Evolutionary conservation across 2,113 vertebrate species (phyloP), one percentile per base, ranked within the genome.

Genomic region (Oenanthe oenanthe): DNA sequence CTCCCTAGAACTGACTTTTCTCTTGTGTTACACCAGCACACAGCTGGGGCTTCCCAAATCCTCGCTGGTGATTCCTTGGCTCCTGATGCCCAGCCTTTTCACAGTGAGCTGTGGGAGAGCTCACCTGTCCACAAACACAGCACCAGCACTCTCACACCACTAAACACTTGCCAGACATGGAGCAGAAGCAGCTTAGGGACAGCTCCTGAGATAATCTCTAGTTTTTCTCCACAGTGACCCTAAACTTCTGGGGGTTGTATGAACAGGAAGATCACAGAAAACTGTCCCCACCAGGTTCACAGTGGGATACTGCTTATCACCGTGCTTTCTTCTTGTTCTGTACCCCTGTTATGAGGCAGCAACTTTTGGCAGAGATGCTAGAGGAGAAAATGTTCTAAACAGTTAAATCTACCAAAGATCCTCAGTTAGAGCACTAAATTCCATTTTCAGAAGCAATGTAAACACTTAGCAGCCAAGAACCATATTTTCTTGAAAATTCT

Each of bases 401-500:
- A 74, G 47, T 80, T 86, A 84, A 74, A 90, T 60, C 60, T 88
- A 63, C 29, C 47, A 67, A 61, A 88, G 85, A 85, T 56, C 43
- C 43, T 83, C 72, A 61, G 34, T 73, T 63, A 88, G 75, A 94
- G 79, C 38, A 51, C 79, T 85, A 89, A 76, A 91, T 76, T 84
- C 63, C 51, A 56, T 83, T 89, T 92, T 89, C 92, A 77, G 79
- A 79, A 85, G 42, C 63, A 94, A 87, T 73, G 47, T 89, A 92
- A 95, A 95, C 74, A 93, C 29, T 73, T 79, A 65, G 32, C 43
- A 91, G 74, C 43, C 82, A 73, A 85, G 50, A 77, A 72, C 34
- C 74, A 91, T 42, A 89, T 82, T 77, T 47, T 91, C 18, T 92
- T 91, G 67, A 91, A 96, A 96, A 89, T 70, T 89, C 63, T 90